Conservation (phyloP, 2,797 vertebrate genomes). For the Schizopygopsis malacanthus region DNA sequence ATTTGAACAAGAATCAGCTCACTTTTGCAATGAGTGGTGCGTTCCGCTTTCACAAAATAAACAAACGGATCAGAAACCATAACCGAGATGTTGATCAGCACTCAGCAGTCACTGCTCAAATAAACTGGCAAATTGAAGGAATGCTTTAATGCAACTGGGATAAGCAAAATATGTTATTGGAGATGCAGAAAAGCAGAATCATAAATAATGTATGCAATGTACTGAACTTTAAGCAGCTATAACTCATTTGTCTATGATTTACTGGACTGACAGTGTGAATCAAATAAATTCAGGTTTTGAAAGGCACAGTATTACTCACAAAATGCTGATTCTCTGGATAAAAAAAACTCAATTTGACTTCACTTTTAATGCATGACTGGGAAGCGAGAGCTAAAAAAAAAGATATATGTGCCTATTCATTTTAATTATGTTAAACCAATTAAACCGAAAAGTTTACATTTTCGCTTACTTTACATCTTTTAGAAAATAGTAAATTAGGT, state of each 20-base stretch:
- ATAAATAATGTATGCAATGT: constrained; percentile 27
- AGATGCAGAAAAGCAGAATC: not conserved
- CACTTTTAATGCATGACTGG: not conserved
- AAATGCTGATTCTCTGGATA: not conserved
- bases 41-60: constrained; percentile 4
- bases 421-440: not conserved
- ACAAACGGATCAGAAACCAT: constrained; percentile 3
- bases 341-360: not conserved
- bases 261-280: not conserved
- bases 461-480: not conserved
- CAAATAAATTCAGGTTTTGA: not conserved
- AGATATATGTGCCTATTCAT: not conserved
- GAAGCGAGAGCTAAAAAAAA: not conserved
- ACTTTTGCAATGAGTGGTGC: not conserved
- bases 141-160: constrained; percentile 22
- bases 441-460: not conserved
- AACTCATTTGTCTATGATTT: not conserved
- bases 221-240: not conserved
- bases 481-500: not conserved
- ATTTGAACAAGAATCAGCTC: not conserved
- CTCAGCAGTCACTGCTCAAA: not conserved
- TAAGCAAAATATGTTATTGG: constrained; percentile 17
- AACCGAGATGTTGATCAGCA: not conserved
- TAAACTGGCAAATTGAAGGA: not conserved
- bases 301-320: not conserved